These are phyloP conservation scores for Xestia sexstrigata DNA, from an alignment of 2,888 invertebrate species.

Conservation along the genomic window DNA sequence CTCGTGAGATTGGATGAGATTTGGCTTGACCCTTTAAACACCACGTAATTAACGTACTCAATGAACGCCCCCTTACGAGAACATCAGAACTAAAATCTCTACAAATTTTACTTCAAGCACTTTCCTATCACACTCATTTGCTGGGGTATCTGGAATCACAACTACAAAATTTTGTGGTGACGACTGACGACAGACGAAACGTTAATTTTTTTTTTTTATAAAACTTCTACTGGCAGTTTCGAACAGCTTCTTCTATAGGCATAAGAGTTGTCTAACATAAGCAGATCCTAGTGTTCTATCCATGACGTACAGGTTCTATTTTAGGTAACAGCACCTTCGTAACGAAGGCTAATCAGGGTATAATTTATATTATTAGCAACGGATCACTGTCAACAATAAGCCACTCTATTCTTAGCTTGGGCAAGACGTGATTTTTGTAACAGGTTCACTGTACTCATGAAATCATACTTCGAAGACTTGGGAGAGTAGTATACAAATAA, in stretches of 20 bases:
- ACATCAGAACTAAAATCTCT: not conserved
- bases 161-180: not conserved
- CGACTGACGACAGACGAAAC: not conserved
- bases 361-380: slow-evolving; percentile 39
- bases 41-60: no score
- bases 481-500: slow-evolving; percentile 51
- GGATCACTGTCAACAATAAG: slow-evolving; percentile 37
- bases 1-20: no score
- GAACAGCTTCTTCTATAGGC: not conserved
- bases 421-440: slow-evolving; percentile 25
- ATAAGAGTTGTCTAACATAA: not conserved
- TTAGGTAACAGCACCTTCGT: slow-evolving; percentile 31
- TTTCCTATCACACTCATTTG: not conserved
- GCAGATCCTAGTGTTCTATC: not conserved
- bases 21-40: no score
- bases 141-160: not conserved
- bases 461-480: slow-evolving; percentile 41
- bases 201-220: not conserved
- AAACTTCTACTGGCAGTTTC: not conserved
- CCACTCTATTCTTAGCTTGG: slow-evolving; percentile 29
- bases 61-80: no score
- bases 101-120: not conserved
- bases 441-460: slow-evolving; percentile 53
- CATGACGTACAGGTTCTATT: slow-evolving; percentile 1
- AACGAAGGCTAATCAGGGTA: slow-evolving; percentile 9